A percentile compares a stretch with the other conserved stretches of the same genome.
These are phyloP conservation scores for Saguinus imperator DNA, from an alignment of 2,113 vertebrate genomes.

Conservation along the genomic window DNA sequence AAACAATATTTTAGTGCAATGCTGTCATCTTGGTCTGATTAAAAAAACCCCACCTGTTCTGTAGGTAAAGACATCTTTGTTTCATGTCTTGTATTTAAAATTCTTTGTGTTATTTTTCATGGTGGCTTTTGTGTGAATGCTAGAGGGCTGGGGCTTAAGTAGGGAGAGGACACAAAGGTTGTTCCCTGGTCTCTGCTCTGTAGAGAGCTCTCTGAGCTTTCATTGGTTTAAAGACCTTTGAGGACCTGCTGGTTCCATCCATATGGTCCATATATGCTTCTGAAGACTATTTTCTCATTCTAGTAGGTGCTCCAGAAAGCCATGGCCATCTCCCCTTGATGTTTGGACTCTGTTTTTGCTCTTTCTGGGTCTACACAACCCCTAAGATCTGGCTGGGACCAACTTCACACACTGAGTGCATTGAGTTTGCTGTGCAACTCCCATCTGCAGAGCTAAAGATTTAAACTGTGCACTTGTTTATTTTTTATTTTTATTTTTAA, in stretches of 20 bases:
- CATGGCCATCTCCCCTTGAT: rapidly evolving
- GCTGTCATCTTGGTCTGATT: not conserved
- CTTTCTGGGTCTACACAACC: not conserved
- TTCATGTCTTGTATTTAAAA: not conserved
- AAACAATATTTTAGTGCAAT: not conserved
- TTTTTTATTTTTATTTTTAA: not conserved
- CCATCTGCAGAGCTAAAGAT: no score
- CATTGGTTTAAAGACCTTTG: no score
- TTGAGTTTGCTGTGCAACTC: not conserved
- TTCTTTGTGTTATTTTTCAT: not conserved
- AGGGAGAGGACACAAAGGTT: no score
- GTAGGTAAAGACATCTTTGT: rapidly evolving
- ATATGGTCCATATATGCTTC: rapidly evolving
- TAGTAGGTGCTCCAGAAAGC: not conserved
- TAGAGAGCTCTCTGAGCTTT: not conserved
- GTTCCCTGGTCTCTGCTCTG: not conserved
- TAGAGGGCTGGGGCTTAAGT: not conserved
- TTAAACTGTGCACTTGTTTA: rapidly evolving
- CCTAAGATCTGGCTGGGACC: not conserved
- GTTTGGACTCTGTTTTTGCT: not conserved
- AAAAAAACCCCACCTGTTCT: not conserved
- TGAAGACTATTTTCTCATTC: not conserved
- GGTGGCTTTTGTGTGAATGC: not conserved
- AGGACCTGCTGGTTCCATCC: no score
- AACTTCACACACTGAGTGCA: not conserved